Conservation (phyloP, 2,797 vertebrate species). For the Cirrhinus mrigala region DNA sequence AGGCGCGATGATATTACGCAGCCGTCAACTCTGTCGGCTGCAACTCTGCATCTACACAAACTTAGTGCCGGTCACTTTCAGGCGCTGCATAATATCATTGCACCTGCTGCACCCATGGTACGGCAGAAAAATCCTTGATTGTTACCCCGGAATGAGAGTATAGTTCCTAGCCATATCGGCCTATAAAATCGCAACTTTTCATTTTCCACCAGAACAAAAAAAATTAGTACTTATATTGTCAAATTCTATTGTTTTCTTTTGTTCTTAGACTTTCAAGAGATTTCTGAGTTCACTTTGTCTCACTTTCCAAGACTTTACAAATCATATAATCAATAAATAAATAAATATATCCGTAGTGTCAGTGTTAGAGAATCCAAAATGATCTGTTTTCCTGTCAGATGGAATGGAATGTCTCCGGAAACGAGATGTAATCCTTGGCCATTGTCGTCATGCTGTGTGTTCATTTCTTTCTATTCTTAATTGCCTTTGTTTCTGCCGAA, state of each 20-base stretch:
- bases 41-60: too few relatives aligned
- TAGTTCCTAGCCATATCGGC: too few relatives aligned
- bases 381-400: neutral
- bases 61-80: too few relatives aligned
- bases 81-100: too few relatives aligned
- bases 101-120: too few relatives aligned
- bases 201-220: too few relatives aligned
- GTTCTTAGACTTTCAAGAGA: neutral
- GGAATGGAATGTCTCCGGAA: neutral
- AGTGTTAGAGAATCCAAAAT: neutral
- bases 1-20: too few relatives aligned
- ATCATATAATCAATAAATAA: neutral
- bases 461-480: constrained; percentile 15
- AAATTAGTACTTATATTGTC: neutral
- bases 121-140: too few relatives aligned
- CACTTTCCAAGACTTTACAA: neutral
- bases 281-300: neutral
- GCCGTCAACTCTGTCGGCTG: too few relatives aligned
- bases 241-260: neutral
- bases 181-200: too few relatives aligned
- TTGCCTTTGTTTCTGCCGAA: constrained; percentile 19
- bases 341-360: neutral
- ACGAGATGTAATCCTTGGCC: neutral
- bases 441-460: neutral
- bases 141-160: too few relatives aligned